phyloP scores from a whole-genome alignment of 2,888 invertebrate genomes.

The Aphelenchoides bicaudatus region DNA sequence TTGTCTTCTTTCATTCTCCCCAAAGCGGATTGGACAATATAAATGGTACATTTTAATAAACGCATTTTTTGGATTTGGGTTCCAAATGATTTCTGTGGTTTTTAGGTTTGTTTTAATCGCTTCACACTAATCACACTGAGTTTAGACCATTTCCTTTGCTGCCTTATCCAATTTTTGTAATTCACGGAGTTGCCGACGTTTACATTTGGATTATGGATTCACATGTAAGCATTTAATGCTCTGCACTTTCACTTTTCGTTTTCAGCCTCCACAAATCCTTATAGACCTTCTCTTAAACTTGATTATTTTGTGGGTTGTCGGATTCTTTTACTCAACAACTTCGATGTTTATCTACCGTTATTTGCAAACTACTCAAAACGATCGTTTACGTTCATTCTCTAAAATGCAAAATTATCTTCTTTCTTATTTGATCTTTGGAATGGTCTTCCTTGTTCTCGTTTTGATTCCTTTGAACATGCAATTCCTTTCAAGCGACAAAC shows the following conservation, averaged over 20 bases:
- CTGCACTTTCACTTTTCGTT: neutral
- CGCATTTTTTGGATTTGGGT: too few relatives aligned
- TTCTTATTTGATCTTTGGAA: neutral
- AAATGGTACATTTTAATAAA: too few relatives aligned
- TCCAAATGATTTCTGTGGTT: too few relatives aligned
- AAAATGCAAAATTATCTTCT: neutral
- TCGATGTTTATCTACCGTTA: conserved; percentile 1
- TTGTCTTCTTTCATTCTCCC: too few relatives aligned
- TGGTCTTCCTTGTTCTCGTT: neutral
- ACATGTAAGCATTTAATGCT: neutral
- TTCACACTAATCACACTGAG: too few relatives aligned
- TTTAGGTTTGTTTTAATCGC: too few relatives aligned
- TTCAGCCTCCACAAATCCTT: neutral
- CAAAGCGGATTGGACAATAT: too few relatives aligned
- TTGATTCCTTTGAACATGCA: conserved; percentile 9
- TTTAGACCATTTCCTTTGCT: conserved; percentile 5
- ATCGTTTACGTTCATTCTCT: neutral
- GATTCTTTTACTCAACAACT: neutral
- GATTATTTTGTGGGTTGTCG: neutral
- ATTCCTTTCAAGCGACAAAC: too few relatives aligned
- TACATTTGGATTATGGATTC: neutral
- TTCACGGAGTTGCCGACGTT: conserved; percentile 6
- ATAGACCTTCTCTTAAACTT: conserved; percentile 3
- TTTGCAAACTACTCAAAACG: conserved; percentile 6
- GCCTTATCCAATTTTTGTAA: conserved; percentile 1